These are phyloP conservation scores for Temnothorax ravouxi DNA, from an alignment of 2,888 invertebrate species.

Conservation along the genomic window DNA sequence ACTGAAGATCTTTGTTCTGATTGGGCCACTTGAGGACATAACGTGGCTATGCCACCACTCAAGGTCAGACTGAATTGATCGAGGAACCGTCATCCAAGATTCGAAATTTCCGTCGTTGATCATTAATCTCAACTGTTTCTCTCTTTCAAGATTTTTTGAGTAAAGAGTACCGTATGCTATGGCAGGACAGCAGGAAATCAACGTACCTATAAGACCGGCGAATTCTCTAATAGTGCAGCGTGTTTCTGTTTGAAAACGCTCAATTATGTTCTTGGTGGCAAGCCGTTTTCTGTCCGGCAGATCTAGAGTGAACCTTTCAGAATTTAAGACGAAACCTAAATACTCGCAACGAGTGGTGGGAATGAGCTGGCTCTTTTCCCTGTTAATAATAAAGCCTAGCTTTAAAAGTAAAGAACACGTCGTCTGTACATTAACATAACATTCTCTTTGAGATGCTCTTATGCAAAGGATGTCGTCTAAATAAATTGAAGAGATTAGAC, in stretches of 20 bases:
- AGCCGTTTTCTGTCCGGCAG: background rate
- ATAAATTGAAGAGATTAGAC: background rate
- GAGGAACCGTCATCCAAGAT: background rate
- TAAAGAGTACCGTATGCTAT: background rate
- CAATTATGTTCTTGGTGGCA: background rate
- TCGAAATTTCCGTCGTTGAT: background rate
- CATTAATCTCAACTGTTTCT: background rate
- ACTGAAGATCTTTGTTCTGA: background rate
- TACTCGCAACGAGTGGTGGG: background rate
- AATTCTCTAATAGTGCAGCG: background rate
- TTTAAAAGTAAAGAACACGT: background rate
- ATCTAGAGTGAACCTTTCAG: rapidly evolving
- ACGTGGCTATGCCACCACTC: background rate
- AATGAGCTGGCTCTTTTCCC: background rate
- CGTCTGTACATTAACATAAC: background rate
- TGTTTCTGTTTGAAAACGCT: background rate
- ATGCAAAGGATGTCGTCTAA: background rate
- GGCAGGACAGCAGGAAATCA: background rate
- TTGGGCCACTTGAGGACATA: background rate
- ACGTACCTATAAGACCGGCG: background rate
- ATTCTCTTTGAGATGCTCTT: background rate
- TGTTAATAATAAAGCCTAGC: background rate
- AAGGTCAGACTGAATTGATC: background rate
- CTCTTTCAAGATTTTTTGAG: background rate
- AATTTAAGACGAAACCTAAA: background rate